Evolutionary conservation across 2,113 vertebrate genomes (phyloP).

Genomic region (Raphicerus campestris): DNA sequence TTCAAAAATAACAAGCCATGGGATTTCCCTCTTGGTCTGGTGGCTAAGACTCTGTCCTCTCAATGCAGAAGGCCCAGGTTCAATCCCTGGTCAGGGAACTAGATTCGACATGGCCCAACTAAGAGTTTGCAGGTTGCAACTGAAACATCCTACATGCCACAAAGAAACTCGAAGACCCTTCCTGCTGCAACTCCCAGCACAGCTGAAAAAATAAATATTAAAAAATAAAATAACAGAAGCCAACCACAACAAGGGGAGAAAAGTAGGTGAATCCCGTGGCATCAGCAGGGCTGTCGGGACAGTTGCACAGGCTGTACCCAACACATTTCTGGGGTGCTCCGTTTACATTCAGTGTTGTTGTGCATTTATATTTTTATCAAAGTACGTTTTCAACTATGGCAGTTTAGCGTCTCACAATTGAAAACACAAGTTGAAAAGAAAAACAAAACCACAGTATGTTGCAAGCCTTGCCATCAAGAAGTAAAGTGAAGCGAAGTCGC

Average conservation of each 20-base stretch:
- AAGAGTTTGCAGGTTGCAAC: not conserved
- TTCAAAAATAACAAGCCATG: not conserved
- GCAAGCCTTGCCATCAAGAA: not conserved
- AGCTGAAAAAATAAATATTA: not conserved
- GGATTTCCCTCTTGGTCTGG: not conserved
- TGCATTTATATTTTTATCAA: too few relatives aligned
- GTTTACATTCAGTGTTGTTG: not conserved
- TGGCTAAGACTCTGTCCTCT: not conserved
- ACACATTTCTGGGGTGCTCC: not conserved
- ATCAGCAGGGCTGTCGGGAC: not conserved
- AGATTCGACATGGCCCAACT: not conserved
- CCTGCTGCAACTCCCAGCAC: not conserved
- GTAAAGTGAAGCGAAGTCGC: too few relatives aligned
- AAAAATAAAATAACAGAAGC: not conserved
- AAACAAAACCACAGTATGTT: not conserved
- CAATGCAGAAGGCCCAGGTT: not conserved
- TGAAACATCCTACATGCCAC: not conserved
- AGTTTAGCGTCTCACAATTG: not conserved
- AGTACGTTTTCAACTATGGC: not conserved
- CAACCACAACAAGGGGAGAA: not conserved
- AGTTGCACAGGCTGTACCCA: too few relatives aligned
- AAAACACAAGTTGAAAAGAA: not conserved
- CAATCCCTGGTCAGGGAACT: not conserved
- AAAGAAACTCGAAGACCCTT: not conserved
- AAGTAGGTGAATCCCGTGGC: rapidly evolving